Percentiles rank a stretch among this genome's conserved stretches.
phyloP scores from a whole-genome alignment of 2,888 invertebrate genomes.

The Plebejus argus region DNA sequence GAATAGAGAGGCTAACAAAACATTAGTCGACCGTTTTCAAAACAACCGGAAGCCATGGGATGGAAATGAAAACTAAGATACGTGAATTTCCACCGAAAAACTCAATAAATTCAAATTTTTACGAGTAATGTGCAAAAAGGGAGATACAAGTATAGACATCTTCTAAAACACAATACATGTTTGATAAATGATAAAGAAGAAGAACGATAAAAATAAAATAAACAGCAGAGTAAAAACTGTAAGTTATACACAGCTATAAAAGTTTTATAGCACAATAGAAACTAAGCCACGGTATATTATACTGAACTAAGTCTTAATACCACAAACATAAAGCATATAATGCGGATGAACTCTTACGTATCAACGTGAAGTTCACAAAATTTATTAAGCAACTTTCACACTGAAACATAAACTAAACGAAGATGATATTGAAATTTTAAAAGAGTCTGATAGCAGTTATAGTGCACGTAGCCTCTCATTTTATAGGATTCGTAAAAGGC shows the following conservation, averaged over 20 bases:
- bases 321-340: constrained; percentile 17
- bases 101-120: neutral
- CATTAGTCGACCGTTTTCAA: neutral
- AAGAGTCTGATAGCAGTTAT: neutral
- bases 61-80: too few relatives aligned
- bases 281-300: constrained; percentile 14
- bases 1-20: neutral
- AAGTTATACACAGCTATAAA: constrained; percentile 23
- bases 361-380: constrained; percentile 14
- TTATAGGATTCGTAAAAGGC: neutral
- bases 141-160: neutral
- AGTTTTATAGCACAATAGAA: constrained; percentile 26
- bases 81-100: too few relatives aligned
- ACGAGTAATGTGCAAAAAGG: neutral
- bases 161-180: neutral
- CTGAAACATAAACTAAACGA: constrained; percentile 14
- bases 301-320: constrained; percentile 20
- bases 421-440: constrained; percentile 6
- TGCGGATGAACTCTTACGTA: neutral
- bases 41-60: too few relatives aligned
- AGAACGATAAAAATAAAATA: constrained; percentile 21
- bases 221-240: constrained; percentile 29
- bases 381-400: constrained; percentile 28
- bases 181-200: constrained; percentile 17
- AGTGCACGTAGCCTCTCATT: neutral